A percentile compares a stretch with the other conserved stretches of the same genome.
These are phyloP conservation scores for Zele albiditarsus DNA, from an alignment of 2,888 invertebrate species.

Conservation along the genomic window DNA sequence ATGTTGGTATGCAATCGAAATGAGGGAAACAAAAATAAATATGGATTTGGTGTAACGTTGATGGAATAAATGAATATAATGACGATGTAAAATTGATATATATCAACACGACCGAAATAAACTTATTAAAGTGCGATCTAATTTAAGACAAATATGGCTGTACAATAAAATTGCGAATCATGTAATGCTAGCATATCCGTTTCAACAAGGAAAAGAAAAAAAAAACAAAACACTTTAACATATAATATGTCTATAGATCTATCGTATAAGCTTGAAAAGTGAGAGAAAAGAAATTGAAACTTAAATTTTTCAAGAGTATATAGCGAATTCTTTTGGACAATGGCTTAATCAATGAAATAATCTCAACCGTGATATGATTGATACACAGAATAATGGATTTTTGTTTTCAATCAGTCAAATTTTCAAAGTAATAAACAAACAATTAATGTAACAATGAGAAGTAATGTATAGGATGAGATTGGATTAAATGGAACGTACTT, in stretches of 20 bases:
- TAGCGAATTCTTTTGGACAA: neutral
- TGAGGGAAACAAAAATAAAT: neutral
- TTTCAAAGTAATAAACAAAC: neutral
- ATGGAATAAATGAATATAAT: slow-evolving; percentile 13
- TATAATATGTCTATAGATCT: slow-evolving; percentile 11
- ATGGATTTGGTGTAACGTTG: neutral
- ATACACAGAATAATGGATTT: neutral
- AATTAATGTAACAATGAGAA: slow-evolving; percentile 12
- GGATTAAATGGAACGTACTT: neutral
- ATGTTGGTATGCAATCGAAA: slow-evolving; percentile 49
- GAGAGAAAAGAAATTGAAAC: slow-evolving; percentile 5
- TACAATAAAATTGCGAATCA: slow-evolving; percentile 60
- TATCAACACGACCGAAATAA: neutral
- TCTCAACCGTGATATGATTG: slow-evolving; percentile 2
- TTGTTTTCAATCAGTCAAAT: neutral
- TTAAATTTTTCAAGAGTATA: neutral
- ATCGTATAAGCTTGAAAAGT: neutral
- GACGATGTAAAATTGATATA: neutral
- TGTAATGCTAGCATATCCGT: slow-evolving; percentile 63
- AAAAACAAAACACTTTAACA: slow-evolving; percentile 3
- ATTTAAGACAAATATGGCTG: slow-evolving; percentile 56
- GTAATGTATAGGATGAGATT: neutral
- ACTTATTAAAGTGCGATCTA: slow-evolving; percentile 43
- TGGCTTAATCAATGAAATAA: neutral
- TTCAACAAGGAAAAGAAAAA: slow-evolving; percentile 47